These are phyloP conservation scores for Julus scanicus DNA, from an alignment of 2,888 invertebrate genomes.

Conservation along the genomic window DNA sequence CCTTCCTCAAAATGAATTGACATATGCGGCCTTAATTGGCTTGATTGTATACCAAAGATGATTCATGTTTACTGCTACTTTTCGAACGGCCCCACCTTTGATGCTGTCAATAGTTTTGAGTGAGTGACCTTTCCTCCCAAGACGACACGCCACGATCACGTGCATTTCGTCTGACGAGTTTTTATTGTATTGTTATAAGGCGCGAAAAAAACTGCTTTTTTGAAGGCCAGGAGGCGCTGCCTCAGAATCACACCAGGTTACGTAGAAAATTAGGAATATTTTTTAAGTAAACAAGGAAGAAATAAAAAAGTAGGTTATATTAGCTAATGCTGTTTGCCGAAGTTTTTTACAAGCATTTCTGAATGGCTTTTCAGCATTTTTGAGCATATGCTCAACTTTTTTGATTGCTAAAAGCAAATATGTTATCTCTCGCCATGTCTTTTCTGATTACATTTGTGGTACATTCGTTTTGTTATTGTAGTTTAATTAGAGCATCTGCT, in stretches of 20 bases:
- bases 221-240: slow-evolving; percentile 39
- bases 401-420: neutral
- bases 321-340: neutral
- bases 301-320: neutral
- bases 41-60: too few species aligned
- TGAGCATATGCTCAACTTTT: neutral
- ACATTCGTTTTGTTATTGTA: too few species aligned
- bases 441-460: too few species aligned
- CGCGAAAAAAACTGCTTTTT: neutral
- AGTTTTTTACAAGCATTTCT: neutral
- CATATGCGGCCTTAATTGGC: too few species aligned
- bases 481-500: too few species aligned
- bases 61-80: neutral
- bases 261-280: neutral
- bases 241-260: neutral
- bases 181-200: slow-evolving; percentile 7
- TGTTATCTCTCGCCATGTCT: too few species aligned
- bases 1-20: too few species aligned
- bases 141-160: slow-evolving; percentile 7
- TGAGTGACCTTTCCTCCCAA: slow-evolving; percentile 42
- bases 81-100: neutral
- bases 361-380: too few species aligned
- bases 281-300: neutral
- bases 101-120: neutral
- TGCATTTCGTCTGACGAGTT: neutral